These are phyloP conservation scores for Aphis gossypii DNA, from an alignment of 1,140 invertebrate species.

Conservation along the genomic window DNA sequence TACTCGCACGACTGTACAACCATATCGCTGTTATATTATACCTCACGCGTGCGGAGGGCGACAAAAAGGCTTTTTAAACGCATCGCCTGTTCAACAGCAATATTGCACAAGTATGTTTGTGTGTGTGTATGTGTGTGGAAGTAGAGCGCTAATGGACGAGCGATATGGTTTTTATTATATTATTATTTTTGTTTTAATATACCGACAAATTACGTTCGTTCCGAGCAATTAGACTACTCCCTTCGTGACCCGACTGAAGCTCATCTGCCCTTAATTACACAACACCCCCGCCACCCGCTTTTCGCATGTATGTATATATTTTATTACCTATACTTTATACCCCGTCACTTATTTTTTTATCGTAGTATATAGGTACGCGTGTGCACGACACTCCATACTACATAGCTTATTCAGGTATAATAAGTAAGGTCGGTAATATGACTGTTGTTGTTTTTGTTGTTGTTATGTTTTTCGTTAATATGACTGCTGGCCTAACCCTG, in stretches of 20 bases:
- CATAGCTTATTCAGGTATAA: not conserved
- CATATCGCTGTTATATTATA: not conserved
- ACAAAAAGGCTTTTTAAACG: conserved; percentile 5
- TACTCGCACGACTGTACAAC: not conserved
- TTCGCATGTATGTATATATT: not conserved
- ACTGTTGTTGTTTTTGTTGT: not conserved
- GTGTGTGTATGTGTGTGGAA: not conserved
- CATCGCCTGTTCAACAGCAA: conserved; percentile 10
- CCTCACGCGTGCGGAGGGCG: not conserved
- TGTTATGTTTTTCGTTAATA: not conserved
- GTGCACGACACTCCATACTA: not conserved
- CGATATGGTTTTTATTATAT: conserved; percentile 28
- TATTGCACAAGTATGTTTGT: not conserved
- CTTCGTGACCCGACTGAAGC: conserved; percentile 55
- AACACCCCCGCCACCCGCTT: not conserved
- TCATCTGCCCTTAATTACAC: conserved; percentile 54
- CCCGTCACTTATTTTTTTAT: not conserved
- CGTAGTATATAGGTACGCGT: not conserved
- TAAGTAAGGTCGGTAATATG: not conserved
- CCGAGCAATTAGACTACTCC: conserved; percentile 57
- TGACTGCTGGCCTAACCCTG: not conserved
- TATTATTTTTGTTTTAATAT: conserved; percentile 50
- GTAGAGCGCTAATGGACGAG: conserved; percentile 24
- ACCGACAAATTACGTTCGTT: conserved; percentile 56
- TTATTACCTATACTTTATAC: not conserved